These are phyloP conservation scores for Nomada fucata DNA, from an alignment of 2,888 invertebrate genomes.

Conservation along the genomic window DNA sequence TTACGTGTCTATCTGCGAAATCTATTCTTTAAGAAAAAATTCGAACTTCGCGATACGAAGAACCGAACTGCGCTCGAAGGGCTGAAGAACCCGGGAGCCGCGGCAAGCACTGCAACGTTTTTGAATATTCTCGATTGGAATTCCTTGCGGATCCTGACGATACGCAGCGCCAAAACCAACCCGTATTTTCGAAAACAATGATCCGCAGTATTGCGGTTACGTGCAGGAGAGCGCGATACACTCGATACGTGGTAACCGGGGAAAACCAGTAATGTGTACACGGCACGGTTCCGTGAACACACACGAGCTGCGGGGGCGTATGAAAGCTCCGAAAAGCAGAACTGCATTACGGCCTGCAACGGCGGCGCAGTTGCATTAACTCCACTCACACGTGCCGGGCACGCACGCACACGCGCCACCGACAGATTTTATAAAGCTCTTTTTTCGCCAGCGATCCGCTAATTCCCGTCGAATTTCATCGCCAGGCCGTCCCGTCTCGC, in stretches of 20 bases:
- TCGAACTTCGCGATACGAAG: too few relatives aligned
- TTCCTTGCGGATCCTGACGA: background rate
- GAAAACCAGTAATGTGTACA: slow-evolving; percentile 68
- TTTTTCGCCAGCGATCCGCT: slow-evolving; percentile 52
- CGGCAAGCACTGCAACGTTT: too few relatives aligned
- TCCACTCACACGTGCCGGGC: slow-evolving; percentile 45
- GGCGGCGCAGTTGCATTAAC: slow-evolving; percentile 55
- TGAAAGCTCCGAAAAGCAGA: slow-evolving; percentile 63
- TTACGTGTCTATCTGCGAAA: too few relatives aligned
- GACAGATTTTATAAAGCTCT: slow-evolving; percentile 26
- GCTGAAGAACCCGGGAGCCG: too few relatives aligned
- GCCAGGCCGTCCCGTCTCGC: slow-evolving; percentile 23
- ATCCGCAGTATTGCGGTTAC: slow-evolving; percentile 56
- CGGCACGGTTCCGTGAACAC: slow-evolving; percentile 61
- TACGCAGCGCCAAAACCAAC: background rate
- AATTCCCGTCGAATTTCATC: slow-evolving; percentile 28
- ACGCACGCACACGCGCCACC: slow-evolving; percentile 40
- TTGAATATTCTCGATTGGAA: background rate
- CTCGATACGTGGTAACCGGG: slow-evolving; percentile 58
- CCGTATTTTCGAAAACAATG: slow-evolving; percentile 64
- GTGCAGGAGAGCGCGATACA: slow-evolving; percentile 52
- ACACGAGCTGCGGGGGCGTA: slow-evolving; percentile 44
- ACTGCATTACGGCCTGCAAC: slow-evolving; percentile 55
- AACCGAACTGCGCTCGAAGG: too few relatives aligned
- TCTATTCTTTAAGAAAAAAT: too few relatives aligned